phyloP scores from a whole-genome alignment of 2,888 invertebrate species.

The Caradrina kadenii region DNA sequence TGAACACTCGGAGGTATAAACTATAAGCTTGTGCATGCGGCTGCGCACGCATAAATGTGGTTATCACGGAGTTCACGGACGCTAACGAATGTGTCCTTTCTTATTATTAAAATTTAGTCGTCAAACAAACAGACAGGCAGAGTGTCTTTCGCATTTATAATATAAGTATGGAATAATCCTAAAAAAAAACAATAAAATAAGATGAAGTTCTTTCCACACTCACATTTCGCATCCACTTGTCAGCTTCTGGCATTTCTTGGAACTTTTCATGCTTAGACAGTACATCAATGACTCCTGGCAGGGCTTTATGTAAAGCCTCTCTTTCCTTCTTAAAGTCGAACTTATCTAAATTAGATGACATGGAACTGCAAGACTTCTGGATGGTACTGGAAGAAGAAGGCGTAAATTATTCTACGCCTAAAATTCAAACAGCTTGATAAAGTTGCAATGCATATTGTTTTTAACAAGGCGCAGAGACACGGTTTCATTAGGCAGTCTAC shows the following conservation, averaged over 20 bases:
- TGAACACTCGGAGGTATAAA: too few relatives aligned
- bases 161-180: too few relatives aligned
- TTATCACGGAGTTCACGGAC: too few relatives aligned
- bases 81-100: too few relatives aligned
- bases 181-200: not conserved
- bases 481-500: not conserved
- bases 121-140: too few relatives aligned
- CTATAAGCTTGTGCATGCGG: too few relatives aligned
- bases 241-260: conserved; percentile 57
- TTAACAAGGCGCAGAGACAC: not conserved
- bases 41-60: too few relatives aligned
- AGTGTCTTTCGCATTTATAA: too few relatives aligned
- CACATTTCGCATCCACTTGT: conserved; percentile 66
- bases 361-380: conserved; percentile 16
- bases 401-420: conserved; percentile 3
- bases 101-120: too few relatives aligned
- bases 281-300: conserved; percentile 59
- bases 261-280: conserved; percentile 58
- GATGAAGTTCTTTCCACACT: not conserved
- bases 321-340: conserved; percentile 57
- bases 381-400: conserved; percentile 37
- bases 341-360: conserved; percentile 11
- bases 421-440: not conserved
- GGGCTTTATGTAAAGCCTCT: conserved; percentile 39
- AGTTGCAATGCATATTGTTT: not conserved